These are phyloP conservation scores for Pantherophis guttatus DNA, from an alignment of 2,113 vertebrate species.

Conservation along the genomic window DNA sequence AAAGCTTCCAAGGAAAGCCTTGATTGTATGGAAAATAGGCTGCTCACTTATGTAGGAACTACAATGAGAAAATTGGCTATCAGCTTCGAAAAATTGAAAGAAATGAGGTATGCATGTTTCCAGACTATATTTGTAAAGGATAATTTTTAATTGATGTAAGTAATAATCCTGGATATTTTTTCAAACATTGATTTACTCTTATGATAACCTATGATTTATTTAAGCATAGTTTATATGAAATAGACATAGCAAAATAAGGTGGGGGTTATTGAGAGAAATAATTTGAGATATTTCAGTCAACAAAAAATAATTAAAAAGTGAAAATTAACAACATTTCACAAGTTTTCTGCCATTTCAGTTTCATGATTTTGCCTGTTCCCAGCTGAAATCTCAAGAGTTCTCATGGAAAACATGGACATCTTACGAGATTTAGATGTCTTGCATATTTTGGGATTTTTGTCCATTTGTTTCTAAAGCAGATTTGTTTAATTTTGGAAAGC, in stretches of 20 bases:
- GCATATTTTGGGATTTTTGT: not conserved
- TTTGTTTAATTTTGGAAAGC: not conserved
- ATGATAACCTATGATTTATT: not conserved
- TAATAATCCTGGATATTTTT: not conserved
- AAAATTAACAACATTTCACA: not conserved
- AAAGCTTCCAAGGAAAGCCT: constrained; percentile 57
- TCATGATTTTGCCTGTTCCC: not conserved
- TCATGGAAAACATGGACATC: too few species aligned
- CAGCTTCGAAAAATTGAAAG: constrained; percentile 65
- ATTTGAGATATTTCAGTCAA: not conserved
- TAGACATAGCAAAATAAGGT: not conserved
- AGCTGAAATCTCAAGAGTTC: not conserved
- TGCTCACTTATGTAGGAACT: constrained; percentile 50
- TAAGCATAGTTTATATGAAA: not conserved
- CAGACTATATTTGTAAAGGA: not conserved
- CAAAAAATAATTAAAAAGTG: not conserved
- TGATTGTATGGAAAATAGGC: constrained; percentile 53
- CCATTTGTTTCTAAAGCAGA: not conserved
- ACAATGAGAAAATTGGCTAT: constrained; percentile 62
- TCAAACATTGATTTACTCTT: not conserved
- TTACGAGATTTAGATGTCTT: too few species aligned
- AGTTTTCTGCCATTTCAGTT: not conserved
- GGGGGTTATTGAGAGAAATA: not conserved
- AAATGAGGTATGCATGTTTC: constrained; percentile 51
- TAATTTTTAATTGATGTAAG: not conserved